Conservation (phyloP, 2,113 vertebrate species). For the Piprites chloris region DNA sequence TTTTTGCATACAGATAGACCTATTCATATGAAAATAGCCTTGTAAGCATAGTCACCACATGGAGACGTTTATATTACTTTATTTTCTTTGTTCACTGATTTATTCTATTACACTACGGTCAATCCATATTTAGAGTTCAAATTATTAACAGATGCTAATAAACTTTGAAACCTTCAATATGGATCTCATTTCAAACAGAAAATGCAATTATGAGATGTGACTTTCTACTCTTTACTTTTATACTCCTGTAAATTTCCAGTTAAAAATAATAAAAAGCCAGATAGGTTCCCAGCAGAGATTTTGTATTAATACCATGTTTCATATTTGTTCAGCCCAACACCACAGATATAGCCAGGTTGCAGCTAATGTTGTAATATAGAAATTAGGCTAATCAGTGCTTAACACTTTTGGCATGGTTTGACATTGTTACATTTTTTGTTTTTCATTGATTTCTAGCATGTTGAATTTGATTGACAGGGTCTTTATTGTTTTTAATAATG, state of each 20-base stretch:
- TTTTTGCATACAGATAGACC: neutral
- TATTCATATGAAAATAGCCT: constrained; percentile 5
- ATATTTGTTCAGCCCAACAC: neutral
- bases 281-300: neutral
- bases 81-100: neutral
- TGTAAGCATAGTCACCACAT: neutral
- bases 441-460: neutral
- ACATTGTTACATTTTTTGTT: fast-evolving
- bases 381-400: neutral
- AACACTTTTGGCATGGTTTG: neutral
- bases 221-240: neutral
- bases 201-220: neutral
- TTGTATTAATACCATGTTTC: neutral
- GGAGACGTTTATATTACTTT: neutral
- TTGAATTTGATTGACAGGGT: neutral
- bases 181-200: neutral
- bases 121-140: neutral
- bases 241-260: neutral
- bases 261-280: neutral
- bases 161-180: neutral
- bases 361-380: neutral
- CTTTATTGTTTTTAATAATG: neutral
- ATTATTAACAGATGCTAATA: neutral
- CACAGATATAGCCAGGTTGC: neutral
- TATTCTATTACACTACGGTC: neutral